Evolutionary conservation across 1,140 invertebrate species (phyloP), one percentile per base, ranked within the genome.

Genomic region (Drosophila sechellia): DNA sequence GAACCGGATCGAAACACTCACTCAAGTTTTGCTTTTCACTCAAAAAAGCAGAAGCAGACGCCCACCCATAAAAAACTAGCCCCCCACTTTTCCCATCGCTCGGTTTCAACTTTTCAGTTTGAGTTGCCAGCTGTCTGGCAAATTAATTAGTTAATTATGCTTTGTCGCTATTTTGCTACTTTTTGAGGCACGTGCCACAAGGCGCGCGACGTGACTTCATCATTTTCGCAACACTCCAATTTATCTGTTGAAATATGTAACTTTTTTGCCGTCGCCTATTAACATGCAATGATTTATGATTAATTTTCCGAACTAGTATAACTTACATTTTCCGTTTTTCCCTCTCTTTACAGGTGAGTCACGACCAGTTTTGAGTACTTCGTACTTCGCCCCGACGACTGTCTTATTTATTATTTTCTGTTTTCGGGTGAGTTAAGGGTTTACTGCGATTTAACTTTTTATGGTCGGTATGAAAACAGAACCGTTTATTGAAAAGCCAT

Each of bases 121-220:
- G 45, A 48, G 42, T 49, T 45, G 42, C 35, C 53, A 43, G 25
- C 68, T 49, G 68, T 73, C 71, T 52, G 57, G 69, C 74, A 71
- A 81, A 87, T 86, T 81, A 86, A 86, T 86, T 86, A 81, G 83
- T 77, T 86, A 78, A 85, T 78, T 87, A 86, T 69, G 68, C 68
- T 80, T 65, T 69, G 63, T 69, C 71, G 74, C 55, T 75, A 54
- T 53, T 77, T 79, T 53, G 15, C 37, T 5, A 35, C 10, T 25
- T 61, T 43, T 40, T 17, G 39, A 22, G 76, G 74, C 78, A 85
- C 81, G 81, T 85, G 81, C 42, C 60, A 37, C 43, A 39, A 52
- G 45, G 48, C 25, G 48, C 31, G 37, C 56, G 57, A 79, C 72
- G 71, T 85, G 81, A 79, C 76, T 84, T 77, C 58, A 86, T 81